Evolutionary conservation across 2,797 vertebrate species (phyloP).

Genomic region (Menidia menidia): DNA sequence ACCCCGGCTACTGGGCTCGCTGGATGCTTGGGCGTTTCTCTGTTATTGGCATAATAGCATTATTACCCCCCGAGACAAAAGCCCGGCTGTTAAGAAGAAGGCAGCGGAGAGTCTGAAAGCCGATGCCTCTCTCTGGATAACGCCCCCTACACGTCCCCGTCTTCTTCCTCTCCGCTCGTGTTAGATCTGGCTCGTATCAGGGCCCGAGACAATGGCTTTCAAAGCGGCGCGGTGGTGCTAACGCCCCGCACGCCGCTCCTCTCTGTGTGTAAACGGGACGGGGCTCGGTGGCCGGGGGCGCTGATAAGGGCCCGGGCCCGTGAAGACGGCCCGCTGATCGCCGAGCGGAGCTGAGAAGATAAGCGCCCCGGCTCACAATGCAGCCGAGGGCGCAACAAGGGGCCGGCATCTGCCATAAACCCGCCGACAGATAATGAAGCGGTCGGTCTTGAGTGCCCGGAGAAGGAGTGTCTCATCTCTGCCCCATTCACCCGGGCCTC

Average conservation of each 20-base stretch:
- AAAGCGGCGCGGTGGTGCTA: conserved; percentile 50
- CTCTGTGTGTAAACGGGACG: conserved; percentile 73
- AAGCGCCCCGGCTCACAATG: conserved; percentile 51
- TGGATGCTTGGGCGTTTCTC: conserved; percentile 55
- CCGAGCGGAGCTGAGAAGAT: conserved; percentile 53
- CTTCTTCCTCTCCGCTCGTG: conserved; percentile 9
- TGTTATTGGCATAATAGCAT: conserved; percentile 70
- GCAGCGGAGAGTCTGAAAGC: conserved; percentile 67
- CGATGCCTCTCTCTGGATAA: conserved; percentile 53
- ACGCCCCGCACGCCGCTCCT: conserved; percentile 22
- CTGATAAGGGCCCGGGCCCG: conserved; percentile 65
- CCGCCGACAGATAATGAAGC: conserved; percentile 57
- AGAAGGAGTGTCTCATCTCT: conserved; percentile 37
- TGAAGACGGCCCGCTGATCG: conserved; percentile 72
- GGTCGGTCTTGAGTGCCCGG: conserved; percentile 30
- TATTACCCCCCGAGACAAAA: conserved; percentile 70
- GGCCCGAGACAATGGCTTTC: conserved; percentile 51
- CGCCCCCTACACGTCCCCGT: conserved; percentile 15
- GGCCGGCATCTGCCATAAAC: conserved; percentile 50
- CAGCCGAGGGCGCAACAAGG: conserved; percentile 7
- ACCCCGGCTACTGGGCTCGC: conserved; percentile 36
- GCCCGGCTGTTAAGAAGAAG: conserved; percentile 39
- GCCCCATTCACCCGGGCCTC: conserved; percentile 43
- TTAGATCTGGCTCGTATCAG: conserved; percentile 8
- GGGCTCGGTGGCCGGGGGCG: conserved; percentile 43